phyloP scores from a whole-genome alignment of 2,797 vertebrate genomes.

The Chiroxiphia lanceolata region DNA sequence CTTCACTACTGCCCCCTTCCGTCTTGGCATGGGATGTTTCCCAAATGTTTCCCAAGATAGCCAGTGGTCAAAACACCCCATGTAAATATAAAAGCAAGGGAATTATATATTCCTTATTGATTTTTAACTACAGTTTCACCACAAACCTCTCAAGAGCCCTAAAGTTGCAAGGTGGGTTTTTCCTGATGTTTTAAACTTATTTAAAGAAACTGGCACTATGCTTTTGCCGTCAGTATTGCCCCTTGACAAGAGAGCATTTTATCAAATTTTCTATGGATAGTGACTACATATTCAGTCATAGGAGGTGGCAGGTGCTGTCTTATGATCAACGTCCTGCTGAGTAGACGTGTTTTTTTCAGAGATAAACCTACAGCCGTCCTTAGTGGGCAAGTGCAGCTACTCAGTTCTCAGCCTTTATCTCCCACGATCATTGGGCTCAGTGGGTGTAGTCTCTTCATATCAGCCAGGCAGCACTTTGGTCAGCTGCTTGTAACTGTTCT shows the following conservation, averaged over 20 bases:
- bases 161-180: neutral
- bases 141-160: neutral
- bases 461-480: neutral
- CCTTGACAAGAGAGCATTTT: neutral
- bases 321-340: neutral
- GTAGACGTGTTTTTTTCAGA: neutral
- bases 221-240: neutral
- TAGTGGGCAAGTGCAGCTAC: neutral
- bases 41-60: neutral
- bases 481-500: neutral
- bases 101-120: neutral
- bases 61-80: fast-evolving
- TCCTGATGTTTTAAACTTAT: neutral
- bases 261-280: neutral
- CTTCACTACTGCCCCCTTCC: neutral
- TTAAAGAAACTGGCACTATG: neutral
- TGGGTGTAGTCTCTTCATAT: neutral
- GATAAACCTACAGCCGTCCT: neutral
- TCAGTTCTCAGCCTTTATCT: constrained; percentile 7
- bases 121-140: neutral
- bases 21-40: neutral
- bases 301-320: neutral
- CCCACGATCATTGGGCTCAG: neutral
- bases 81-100: neutral
- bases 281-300: neutral